phyloP scores from a whole-genome alignment of 2,888 invertebrate species.

The Nemotelus nigrinus region DNA sequence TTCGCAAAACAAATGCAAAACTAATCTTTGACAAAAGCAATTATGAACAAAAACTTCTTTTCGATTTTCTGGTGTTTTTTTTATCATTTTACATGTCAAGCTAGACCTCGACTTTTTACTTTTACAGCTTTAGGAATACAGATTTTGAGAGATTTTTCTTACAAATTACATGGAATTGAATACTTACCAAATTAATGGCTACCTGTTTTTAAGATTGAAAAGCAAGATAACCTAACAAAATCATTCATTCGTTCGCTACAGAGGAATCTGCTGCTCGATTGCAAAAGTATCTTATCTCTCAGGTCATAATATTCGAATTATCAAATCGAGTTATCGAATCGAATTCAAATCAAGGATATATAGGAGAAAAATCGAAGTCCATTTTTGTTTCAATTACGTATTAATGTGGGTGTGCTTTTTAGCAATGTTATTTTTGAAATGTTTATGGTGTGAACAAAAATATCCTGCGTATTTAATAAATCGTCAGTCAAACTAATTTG shows the following conservation, averaged over 20 bases:
- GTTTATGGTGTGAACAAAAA: conserved; percentile 60
- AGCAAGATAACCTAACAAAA: conserved; percentile 27
- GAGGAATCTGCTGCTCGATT: too few relatives aligned
- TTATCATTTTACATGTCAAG: neutral
- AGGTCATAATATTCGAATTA: too few relatives aligned
- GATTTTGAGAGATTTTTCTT: conserved; percentile 5
- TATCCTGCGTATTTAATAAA: conserved; percentile 51
- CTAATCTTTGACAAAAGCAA: conserved; percentile 14
- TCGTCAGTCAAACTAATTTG: conserved; percentile 65
- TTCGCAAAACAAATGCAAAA: conserved; percentile 11
- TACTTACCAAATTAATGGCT: conserved; percentile 17
- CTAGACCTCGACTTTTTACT: conserved; percentile 63
- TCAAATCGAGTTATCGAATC: neutral
- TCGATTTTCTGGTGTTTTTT: conserved; percentile 51
- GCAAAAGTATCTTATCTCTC: too few relatives aligned
- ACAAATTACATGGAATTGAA: conserved; percentile 26
- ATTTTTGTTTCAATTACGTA: conserved; percentile 60
- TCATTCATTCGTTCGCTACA: neutral
- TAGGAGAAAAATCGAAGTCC: conserved; percentile 64
- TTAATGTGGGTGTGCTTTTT: conserved; percentile 11
- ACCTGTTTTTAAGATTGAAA: conserved; percentile 16
- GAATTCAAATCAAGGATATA: conserved; percentile 10
- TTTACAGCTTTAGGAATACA: conserved; percentile 8
- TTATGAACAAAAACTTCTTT: conserved; percentile 60
- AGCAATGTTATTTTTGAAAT: conserved; percentile 6